Evolutionary conservation across 2,888 invertebrate species (phyloP).

Genomic region (Cepaea hortensis): DNA sequence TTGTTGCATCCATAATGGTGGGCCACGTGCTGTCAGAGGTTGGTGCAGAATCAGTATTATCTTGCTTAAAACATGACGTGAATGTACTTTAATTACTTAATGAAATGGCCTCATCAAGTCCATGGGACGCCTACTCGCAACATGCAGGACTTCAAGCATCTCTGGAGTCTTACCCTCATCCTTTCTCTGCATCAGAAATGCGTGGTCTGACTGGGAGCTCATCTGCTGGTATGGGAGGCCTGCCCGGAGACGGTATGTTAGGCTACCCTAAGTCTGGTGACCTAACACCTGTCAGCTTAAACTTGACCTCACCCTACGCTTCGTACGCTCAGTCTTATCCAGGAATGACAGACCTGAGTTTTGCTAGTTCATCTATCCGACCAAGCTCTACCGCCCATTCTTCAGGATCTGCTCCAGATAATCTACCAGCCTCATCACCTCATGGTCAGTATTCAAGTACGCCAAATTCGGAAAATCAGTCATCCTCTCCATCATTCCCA

Average conservation of each 20-base stretch:
- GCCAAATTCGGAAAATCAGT: conserved; percentile 45
- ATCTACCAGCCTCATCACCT: conserved; percentile 41
- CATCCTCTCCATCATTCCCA: conserved; percentile 43
- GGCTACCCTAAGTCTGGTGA: conserved; percentile 47
- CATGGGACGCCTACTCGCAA: conserved; percentile 50
- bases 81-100: background rate
- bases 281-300: conserved; percentile 41
- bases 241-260: conserved; percentile 38
- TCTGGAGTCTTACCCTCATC: conserved; percentile 43
- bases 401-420: conserved; percentile 42
- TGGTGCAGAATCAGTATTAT: background rate
- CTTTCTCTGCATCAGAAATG: conserved; percentile 42
- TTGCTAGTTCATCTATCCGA: conserved; percentile 38
- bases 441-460: conserved; percentile 49
- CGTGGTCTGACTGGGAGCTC: conserved; percentile 36
- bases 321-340: conserved; percentile 47
- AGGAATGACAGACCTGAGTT: conserved; percentile 43
- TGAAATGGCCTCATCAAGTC: conserved; percentile 38
- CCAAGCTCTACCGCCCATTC: conserved; percentile 41
- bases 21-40: background rate
- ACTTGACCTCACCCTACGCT: conserved; percentile 44
- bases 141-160: conserved; percentile 43
- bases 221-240: conserved; percentile 39
- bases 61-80: background rate
- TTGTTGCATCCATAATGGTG: conserved; percentile 1